A percentile compares a stretch with the other conserved stretches of the same genome.
Conservation (phyloP, 1,140 invertebrate genomes). For the Drosophila lowei region DNA sequence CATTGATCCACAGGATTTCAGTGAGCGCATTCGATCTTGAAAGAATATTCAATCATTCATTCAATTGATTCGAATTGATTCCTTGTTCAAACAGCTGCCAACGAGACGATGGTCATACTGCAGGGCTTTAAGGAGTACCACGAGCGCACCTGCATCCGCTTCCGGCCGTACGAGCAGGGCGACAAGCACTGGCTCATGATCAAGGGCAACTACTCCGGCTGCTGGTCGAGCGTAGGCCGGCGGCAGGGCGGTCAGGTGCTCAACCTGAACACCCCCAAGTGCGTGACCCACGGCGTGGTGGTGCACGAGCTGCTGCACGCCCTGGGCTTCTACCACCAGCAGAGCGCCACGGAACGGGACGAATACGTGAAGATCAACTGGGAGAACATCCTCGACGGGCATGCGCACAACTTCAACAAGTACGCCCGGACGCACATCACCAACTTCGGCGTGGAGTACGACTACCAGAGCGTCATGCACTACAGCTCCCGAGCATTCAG, state of each 20-base stretch:
- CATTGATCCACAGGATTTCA: conserved; percentile 87
- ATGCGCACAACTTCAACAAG: conserved; percentile 88
- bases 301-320: conserved; percentile 89
- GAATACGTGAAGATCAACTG: conserved; percentile 87
- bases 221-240: conserved; percentile 91
- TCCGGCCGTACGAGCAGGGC: conserved; percentile 87
- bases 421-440: conserved; percentile 86
- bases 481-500: conserved; percentile 87
- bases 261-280: conserved; percentile 85
- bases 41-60: no score
- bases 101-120: conserved; percentile 85
- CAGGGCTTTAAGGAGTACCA: conserved; percentile 88
- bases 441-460: conserved; percentile 87
- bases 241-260: conserved; percentile 85
- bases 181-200: conserved; percentile 87
- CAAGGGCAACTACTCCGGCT: conserved; percentile 88
- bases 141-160: conserved; percentile 89
- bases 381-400: conserved; percentile 87
- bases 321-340: conserved; percentile 90
- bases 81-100: conserved; percentile 36
- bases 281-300: conserved; percentile 84
- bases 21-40: conserved; percentile 83
- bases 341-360: conserved; percentile 88
- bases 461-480: conserved; percentile 90
- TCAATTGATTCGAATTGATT: no score